Base-by-base conservation (phyloP, 1,140 invertebrate genomes). In the Drosophila orosa region DNA sequence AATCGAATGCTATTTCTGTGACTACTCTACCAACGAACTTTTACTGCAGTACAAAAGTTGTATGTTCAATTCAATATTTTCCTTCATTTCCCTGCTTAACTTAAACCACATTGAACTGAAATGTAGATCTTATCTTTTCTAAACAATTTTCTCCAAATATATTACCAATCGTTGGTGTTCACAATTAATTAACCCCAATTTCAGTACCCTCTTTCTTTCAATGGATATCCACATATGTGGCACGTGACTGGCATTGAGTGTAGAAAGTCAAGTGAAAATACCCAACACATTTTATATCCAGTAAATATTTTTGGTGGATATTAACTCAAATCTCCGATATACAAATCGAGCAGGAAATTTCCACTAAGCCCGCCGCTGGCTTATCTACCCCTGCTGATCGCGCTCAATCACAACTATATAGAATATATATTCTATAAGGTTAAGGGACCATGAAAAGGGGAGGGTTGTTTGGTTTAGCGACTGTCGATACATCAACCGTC, bases 271-370 rank as follows among this genome's bases (percentile, higher is more conserved):
- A 89, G 82, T 87, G 78, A 74, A 62, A 87, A 89, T 58, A 35
- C 44, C 19, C 54, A 57, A 74, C 65, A 86, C 74, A 82, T 86
- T 62, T 37, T 39, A 9, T 25, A 50, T 42, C 35, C 48, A 9
- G 24, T 61, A 45, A 76, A 74, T 71, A 80, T 74, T 83, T 86
- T 82, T 57, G 52, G 52, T 75, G 59, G 44, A 83, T 83, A 87
- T 83, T 82, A 87, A 84, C 80, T 17, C 65, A 87, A 83, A 87
- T 83, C 84, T 47, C 44, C 44, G 84, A 74, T 89, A 80, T 68
- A 89, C 80, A 89, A 89, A 89, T 89, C 77, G 84, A 89, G 84
- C 84, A 66, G 63, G 77, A 83, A 87, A 89, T 87, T 71, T 65
- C 27, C 57, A 58, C 60, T 75, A 71, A 78, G 71, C 66, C 44